Base-by-base conservation (phyloP, 2,797 vertebrate species). In the Scomberomorus guttatus region DNA sequence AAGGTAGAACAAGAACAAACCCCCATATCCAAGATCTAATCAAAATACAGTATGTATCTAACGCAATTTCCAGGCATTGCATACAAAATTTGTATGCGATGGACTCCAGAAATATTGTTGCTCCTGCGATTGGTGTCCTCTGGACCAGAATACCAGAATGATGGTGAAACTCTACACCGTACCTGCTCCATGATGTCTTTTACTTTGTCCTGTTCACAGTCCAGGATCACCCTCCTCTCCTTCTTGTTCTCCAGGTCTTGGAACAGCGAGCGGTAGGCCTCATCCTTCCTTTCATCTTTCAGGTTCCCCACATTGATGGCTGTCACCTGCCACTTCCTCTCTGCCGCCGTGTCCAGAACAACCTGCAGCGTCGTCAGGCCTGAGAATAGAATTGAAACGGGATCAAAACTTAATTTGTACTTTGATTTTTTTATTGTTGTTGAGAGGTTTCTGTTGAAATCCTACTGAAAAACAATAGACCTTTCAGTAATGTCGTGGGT, bases 141-240 rank as follows among this genome's bases (percentile, higher is more conserved):
- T 58, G 8, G 12, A 14, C 11, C 14, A 20, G 12, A 29, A 48
- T 17, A 15, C 20, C 12, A 25, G 18, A 42, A 13, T 17, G 18
- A 39, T 4, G 46, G 8, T 34, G 6, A 50, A 55, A 17, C 0
- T 22, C 8, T 6, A 2, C 9, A 52, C 6, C 90, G 84, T 87
- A 99, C 98, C 98, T 99, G 98, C 79, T 99, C 98, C 93, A 99
- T 98, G 93, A 99, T 99, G 95, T 99, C 98, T 70, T 99, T 99
- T 25, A 99, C 98, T 96, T 99, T 99, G 94, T 99, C 98, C 0
- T 98, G 97, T 37, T 99, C 98, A 84, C 98, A 99, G 94, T 99
- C 98, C 70, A 99, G 94, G 92, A 99, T 99, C 76, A 99, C 98
- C 80, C 98, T 94, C 56, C 97, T 95, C 92, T 99, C 98, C 75